Base-by-base conservation (phyloP, 2,113 vertebrate species). In the Mirounga angustirostris region DNA sequence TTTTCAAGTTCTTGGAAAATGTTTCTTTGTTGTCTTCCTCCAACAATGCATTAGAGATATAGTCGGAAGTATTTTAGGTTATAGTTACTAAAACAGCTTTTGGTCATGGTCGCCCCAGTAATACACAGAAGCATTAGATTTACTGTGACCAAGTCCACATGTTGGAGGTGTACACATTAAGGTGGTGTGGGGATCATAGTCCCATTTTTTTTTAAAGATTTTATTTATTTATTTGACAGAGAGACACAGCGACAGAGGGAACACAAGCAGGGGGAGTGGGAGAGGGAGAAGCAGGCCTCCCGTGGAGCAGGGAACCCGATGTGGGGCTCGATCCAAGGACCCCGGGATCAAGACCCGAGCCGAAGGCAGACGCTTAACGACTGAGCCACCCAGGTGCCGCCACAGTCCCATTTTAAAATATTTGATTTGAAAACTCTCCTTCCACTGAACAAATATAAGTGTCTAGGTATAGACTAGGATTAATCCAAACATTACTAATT, bases 1-100 rank as follows among this genome's bases (percentile, higher is more conserved):
- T 88, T 88, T 84, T 46, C 11, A 83, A 82, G 56, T 92, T 95
- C 58, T 81, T 76, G 10, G 14, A 92, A 95, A 7, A 40, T 21
- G 7, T 59, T 16, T 87, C 9, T 63, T 11, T 69, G 11, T 40
- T 78, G 4, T 59, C 56, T 0, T 46, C 10, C 52, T 59, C 56
- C 56, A 88, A 43, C 15, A 73, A 65, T 88, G 13, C 30, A 26
- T 65, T 87, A 71, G 40, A 84, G 4, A 40, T 46, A 33, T 6
- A 65, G 12, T 56, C n/a, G 46, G 14, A 26, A 63, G 36, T 33
- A 50, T 46, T 96, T 95, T 80, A 9, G 3, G 6, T 50, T 81
- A 33, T 46, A 50, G 5, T 91, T 85, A 69, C 56, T 63, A 22
- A 73, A 69, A 74, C 4, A 58, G 11, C 10, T 40, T 40, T 96